phyloP scores from a whole-genome alignment of 2,113 vertebrate species.

The Cololabis saira region DNA sequence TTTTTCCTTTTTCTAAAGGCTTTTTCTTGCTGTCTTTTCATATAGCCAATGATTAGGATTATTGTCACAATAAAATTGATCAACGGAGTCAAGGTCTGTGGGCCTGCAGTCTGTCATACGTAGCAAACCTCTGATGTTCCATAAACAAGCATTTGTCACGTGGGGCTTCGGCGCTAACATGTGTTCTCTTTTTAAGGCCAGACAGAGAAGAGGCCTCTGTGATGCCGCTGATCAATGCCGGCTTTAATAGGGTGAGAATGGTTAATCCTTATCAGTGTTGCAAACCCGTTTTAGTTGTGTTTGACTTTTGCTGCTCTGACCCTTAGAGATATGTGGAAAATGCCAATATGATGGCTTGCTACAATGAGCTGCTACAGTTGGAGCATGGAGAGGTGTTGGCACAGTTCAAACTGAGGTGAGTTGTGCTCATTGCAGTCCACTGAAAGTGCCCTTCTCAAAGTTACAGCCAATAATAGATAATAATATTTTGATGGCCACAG shows the following conservation, averaged over 20 bases:
- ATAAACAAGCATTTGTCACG: conserved; percentile 32
- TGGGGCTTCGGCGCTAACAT: conserved; percentile 16
- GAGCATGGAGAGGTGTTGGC: conserved; percentile 94
- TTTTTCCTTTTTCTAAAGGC: conserved; percentile 5
- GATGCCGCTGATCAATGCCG: conserved; percentile 92
- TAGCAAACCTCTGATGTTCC: conserved; percentile 26
- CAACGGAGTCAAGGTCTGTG: neutral
- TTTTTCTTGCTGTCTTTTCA: neutral
- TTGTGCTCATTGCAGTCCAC: neutral
- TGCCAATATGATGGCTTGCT: conserved; percentile 93
- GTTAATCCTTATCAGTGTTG: neutral
- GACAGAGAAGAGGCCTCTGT: conserved; percentile 93
- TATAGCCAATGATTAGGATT: conserved; percentile 8
- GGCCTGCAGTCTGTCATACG: conserved; percentile 20
- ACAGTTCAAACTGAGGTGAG: conserved; percentile 96
- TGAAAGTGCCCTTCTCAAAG: no score
- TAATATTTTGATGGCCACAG: no score
- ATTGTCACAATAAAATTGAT: conserved; percentile 5
- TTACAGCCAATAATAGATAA: no score
- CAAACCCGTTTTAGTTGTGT: neutral
- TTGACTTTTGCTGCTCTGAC: conserved; percentile 59
- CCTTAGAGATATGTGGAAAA: conserved; percentile 93
- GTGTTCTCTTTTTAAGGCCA: conserved; percentile 82
- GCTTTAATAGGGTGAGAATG: conserved; percentile 92
- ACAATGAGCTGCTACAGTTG: conserved; percentile 95